Percentiles rank a stretch among this genome's conserved stretches.
These are phyloP conservation scores for Alitta virens DNA, from an alignment of 2,888 invertebrate genomes.

Conservation along the genomic window DNA sequence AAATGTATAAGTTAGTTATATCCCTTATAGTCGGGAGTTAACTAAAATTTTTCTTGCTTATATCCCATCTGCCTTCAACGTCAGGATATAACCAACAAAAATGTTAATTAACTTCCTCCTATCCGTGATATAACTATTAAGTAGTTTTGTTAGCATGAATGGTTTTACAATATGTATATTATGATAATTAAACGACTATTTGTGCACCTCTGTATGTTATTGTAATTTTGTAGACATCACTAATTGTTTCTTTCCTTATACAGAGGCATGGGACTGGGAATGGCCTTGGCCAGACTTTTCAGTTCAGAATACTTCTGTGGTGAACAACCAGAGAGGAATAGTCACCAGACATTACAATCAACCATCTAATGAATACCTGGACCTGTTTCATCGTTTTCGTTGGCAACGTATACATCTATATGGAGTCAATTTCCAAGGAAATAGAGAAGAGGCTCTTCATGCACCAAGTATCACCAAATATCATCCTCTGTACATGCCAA, in stretches of 20 bases:
- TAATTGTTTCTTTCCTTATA: neutral
- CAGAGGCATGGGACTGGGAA: slow-evolving; percentile 20
- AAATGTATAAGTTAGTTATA: too few species aligned
- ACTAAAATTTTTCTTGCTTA: too few species aligned
- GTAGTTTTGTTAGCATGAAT: too few species aligned
- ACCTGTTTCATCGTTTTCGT: slow-evolving; percentile 49
- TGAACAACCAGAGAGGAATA: slow-evolving; percentile 44
- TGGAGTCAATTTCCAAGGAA: slow-evolving; percentile 36
- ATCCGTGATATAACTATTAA: too few species aligned
- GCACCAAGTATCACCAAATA: slow-evolving; percentile 55
- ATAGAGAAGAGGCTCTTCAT: slow-evolving; percentile 47
- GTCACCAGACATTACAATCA: slow-evolving; percentile 55
- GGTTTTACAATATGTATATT: neutral
- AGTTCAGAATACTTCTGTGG: slow-evolving; percentile 26
- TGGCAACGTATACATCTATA: slow-evolving; percentile 44
- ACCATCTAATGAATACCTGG: slow-evolving; percentile 51
- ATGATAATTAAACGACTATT: too few species aligned
- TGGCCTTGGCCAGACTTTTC: slow-evolving; percentile 31
- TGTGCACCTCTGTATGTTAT: too few species aligned
- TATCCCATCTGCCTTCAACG: too few species aligned
- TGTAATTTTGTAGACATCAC: neutral
- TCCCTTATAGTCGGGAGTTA: too few species aligned
- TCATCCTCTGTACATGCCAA: slow-evolving; percentile 51
- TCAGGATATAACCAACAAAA: too few species aligned
- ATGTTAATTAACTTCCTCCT: too few species aligned